Evolutionary conservation across 1,140 invertebrate genomes (phyloP).

Genomic region (Formica exsecta): DNA sequence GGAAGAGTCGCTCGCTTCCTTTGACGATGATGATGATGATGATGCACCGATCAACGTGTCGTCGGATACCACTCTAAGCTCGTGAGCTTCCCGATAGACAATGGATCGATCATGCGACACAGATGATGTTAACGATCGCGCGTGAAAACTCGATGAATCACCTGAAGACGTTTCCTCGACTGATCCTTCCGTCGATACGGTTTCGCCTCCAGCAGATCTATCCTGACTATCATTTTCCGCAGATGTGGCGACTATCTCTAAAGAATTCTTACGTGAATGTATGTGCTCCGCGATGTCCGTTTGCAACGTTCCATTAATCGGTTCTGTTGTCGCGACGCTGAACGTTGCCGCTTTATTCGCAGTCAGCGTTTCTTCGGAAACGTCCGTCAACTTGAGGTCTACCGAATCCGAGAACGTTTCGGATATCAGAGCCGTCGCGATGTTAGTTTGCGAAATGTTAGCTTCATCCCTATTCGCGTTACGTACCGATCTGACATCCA

Average conservation of each 20-base stretch:
- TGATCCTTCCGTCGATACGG: neutral
- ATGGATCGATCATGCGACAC: slow-evolving; percentile 6
- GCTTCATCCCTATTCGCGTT: slow-evolving; percentile 8
- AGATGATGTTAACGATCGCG: slow-evolving; percentile 13
- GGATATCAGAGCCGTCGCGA: slow-evolving; percentile 3
- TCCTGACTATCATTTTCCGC: neutral
- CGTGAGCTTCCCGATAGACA: neutral
- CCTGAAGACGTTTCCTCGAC: neutral
- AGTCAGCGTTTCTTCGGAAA: slow-evolving; percentile 8
- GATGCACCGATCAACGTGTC: neutral
- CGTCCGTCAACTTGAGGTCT: slow-evolving; percentile 3
- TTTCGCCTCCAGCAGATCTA: neutral
- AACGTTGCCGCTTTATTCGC: neutral
- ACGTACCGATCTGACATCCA: slow-evolving; percentile 70
- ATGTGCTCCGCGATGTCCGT: slow-evolving; percentile 2
- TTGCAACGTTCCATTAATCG: neutral
- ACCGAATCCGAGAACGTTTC: slow-evolving; percentile 9
- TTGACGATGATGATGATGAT: slow-evolving; percentile 57
- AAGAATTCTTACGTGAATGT: slow-evolving; percentile 26
- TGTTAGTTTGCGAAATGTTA: slow-evolving; percentile 38
- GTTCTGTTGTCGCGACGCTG: neutral
- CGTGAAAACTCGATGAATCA: neutral
- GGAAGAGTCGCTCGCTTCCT: slow-evolving; percentile 57
- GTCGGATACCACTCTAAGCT: neutral
- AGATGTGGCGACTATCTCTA: neutral